Conservation (phyloP, 2,888 invertebrate species). For the Hedya salicella region DNA sequence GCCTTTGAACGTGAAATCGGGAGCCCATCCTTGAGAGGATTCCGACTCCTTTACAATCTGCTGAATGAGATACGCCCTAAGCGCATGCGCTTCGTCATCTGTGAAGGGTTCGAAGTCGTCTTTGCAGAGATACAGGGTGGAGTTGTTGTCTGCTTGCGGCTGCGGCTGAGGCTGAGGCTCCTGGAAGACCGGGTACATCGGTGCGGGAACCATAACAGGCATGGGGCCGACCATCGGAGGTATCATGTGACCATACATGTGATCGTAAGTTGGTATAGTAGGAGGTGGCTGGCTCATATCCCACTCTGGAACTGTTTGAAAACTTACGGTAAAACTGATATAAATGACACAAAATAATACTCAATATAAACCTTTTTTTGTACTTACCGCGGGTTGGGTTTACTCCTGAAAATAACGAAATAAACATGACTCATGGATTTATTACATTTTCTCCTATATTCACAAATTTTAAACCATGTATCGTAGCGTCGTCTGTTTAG, state of each 20-base stretch:
- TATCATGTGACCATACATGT: conserved; percentile 32
- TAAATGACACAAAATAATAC: not conserved
- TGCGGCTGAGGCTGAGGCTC: conserved; percentile 1
- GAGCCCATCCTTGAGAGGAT: conserved; percentile 62
- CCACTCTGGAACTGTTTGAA: conserved; percentile 66
- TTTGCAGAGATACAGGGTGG: conserved; percentile 69
- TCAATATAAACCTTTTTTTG: not conserved
- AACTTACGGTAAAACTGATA: conserved; percentile 16
- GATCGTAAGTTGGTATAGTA: conserved; percentile 2
- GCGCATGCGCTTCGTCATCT: conserved; percentile 56
- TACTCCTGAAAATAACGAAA: conserved; percentile 50
- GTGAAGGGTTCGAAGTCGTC: conserved; percentile 70
- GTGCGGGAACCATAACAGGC: conserved; percentile 50
- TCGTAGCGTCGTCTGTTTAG: no score
- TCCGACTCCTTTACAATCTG: conserved; percentile 63
- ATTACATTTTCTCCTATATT: not conserved
- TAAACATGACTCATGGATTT: conserved; percentile 12
- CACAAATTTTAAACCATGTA: not conserved
- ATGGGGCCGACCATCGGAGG: conserved; percentile 44
- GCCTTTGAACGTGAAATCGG: conserved; percentile 69
- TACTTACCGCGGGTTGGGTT: conserved; percentile 49
- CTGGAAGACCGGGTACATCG: conserved; percentile 31
- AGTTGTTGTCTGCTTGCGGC: conserved; percentile 46
- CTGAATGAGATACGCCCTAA: conserved; percentile 66
- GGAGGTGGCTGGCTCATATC: conserved; percentile 48